A percentile compares a stretch with the other conserved stretches of the same genome.
Conservation (phyloP, 2,113 vertebrate species). For the Salvelinus alpinus region DNA sequence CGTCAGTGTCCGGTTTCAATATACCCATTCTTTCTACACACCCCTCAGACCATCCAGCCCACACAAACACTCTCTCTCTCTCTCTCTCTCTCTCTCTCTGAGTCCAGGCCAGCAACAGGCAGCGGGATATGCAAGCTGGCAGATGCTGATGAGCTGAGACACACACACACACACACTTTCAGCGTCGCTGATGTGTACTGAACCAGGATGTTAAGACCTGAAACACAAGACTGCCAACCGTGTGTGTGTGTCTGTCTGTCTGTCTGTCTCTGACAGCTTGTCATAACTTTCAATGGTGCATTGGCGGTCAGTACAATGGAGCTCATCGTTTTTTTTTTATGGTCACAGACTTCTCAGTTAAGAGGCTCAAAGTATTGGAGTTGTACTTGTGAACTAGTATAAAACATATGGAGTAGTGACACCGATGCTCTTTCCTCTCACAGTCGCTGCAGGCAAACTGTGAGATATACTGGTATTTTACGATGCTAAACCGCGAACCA, state of each 20-base stretch:
- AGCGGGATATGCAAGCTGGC: slow-evolving; percentile 21
- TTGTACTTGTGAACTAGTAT: too few species aligned
- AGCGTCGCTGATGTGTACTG: background rate
- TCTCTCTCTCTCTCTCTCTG: background rate
- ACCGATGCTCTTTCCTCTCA: too few species aligned
- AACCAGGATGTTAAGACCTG: slow-evolving; percentile 16
- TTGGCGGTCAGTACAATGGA: background rate
- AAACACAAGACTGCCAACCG: background rate
- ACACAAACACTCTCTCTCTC: background rate
- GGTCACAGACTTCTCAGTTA: background rate
- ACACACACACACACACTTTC: slow-evolving; percentile 3
- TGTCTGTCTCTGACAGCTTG: background rate
- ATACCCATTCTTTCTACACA: background rate
- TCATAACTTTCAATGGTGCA: slow-evolving; percentile 2
- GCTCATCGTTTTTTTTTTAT: background rate
- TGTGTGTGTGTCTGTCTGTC: background rate
- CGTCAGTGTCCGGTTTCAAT: too few species aligned
- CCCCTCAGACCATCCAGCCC: too few species aligned
- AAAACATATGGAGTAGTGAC: too few species aligned
- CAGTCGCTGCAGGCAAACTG: too few species aligned
- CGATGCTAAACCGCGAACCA: too few species aligned
- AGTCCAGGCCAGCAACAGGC: slow-evolving; percentile 29
- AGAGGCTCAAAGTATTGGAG: too few species aligned
- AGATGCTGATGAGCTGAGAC: background rate
- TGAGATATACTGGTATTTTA: too few species aligned